Evolutionary conservation across 1,140 invertebrate species (phyloP).

Genomic region (Oncopodura yosiiana): DNA sequence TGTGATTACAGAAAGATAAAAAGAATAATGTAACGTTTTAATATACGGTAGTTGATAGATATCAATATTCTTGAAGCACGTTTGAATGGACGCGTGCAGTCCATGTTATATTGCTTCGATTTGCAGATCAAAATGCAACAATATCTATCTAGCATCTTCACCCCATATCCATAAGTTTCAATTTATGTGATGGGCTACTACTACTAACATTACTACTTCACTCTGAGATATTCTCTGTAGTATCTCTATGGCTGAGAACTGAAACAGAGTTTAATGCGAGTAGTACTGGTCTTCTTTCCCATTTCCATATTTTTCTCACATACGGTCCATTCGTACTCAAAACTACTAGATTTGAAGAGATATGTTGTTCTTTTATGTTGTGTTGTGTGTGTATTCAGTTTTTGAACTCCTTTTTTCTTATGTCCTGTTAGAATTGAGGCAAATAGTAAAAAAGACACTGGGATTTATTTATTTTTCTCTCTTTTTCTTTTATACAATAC

Average conservation of each 20-base stretch:
- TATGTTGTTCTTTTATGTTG: no score
- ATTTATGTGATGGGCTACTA: constrained; percentile 33
- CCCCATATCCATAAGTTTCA: constrained; percentile 32
- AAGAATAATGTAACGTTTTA: neutral
- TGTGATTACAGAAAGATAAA: neutral
- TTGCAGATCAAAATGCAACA: constrained; percentile 30
- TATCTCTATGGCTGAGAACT: no score
- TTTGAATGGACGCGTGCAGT: constrained; percentile 24
- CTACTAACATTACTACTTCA: no score
- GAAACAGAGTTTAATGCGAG: constrained; percentile 9
- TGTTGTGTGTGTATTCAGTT: no score
- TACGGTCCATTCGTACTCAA: constrained; percentile 14
- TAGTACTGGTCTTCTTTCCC: constrained; percentile 13
- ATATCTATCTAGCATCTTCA: constrained; percentile 28
- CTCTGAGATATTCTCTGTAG: no score
- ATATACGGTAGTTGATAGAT: neutral
- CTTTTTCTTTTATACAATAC: no score
- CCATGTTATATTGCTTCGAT: constrained; percentile 27
- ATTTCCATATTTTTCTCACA: constrained; percentile 35
- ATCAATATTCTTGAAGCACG: constrained; percentile 30
- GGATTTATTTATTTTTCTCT: constrained; percentile 24
- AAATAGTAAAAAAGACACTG: neutral
- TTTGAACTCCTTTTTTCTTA: no score
- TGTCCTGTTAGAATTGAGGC: no score
- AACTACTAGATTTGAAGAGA: no score